Conservation (phyloP, 1,140 invertebrate genomes). For the Drosophila trapezifrons region DNA sequence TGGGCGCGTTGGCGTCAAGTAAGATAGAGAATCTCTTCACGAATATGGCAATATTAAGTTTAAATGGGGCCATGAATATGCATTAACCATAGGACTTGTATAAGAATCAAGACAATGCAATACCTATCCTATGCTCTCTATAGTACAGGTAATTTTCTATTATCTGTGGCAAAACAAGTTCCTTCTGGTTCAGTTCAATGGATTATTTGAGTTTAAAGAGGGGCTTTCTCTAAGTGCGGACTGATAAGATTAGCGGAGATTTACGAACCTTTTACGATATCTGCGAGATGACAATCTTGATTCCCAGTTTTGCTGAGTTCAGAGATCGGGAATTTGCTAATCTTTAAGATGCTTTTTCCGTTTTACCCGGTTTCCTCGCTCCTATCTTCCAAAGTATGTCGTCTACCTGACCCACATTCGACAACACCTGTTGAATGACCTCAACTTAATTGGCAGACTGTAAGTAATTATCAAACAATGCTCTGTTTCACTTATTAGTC, state of each 20-base stretch:
- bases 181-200: conserved; percentile 4
- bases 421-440: conserved; percentile 39
- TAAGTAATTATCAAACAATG: conserved; percentile 18
- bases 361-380: background rate
- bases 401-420: conserved; percentile 32
- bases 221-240: background rate
- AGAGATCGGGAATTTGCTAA: conserved; percentile 14
- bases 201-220: conserved; percentile 9
- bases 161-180: conserved; percentile 24
- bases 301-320: conserved; percentile 6
- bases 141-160: conserved; percentile 10
- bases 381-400: background rate
- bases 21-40: conserved; percentile 25
- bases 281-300: background rate
- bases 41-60: conserved; percentile 26
- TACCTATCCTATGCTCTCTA: background rate
- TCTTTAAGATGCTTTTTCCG: conserved; percentile 1
- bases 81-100: background rate
- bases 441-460: conserved; percentile 17
- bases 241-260: conserved; percentile 31
- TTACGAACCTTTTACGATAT: conserved; percentile 7
- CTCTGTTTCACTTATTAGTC: conserved; percentile 20
- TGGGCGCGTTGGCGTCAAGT: conserved; percentile 16
- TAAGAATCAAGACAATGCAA: conserved; percentile 3
- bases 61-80: conserved; percentile 10